phyloP scores from a whole-genome alignment of 2,113 vertebrate genomes.

The Chunga burmeisteri region DNA sequence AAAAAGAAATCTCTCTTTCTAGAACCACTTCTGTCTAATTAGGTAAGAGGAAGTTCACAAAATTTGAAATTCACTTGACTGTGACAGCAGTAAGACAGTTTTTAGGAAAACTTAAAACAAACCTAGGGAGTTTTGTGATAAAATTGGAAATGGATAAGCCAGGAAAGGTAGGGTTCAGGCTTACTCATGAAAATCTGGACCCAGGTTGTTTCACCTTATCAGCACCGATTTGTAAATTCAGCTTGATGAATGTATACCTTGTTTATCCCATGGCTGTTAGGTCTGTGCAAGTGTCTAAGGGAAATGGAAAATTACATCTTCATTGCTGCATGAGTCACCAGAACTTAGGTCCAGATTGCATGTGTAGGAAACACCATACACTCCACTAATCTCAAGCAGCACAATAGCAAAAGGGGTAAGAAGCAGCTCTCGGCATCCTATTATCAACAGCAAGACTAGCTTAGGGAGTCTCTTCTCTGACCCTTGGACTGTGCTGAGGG shows the following conservation, averaged over 20 bases:
- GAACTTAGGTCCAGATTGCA: not conserved
- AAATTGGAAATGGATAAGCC: not conserved
- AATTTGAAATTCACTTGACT: not conserved
- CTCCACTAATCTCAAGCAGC: not conserved
- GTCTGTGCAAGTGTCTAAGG: not conserved
- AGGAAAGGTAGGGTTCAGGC: not conserved
- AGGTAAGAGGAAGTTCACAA: not conserved
- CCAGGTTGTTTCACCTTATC: not conserved
- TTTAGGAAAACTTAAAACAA: not conserved
- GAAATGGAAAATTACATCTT: not conserved
- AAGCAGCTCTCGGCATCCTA: not conserved
- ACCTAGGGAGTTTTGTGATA: not conserved
- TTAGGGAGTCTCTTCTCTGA: not conserved
- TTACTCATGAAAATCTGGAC: not conserved
- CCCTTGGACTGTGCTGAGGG: not conserved
- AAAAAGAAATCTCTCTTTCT: not conserved
- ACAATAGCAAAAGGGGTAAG: not conserved
- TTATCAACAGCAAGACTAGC: not conserved
- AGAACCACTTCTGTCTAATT: not conserved
- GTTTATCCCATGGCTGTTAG: not conserved
- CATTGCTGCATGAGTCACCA: not conserved
- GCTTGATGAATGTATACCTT: not conserved
- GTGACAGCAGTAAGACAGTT: not conserved
- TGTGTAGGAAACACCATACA: accelerated
- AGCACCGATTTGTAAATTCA: not conserved